Conservation (phyloP, 2,888 invertebrate genomes). For the Nephrocerus scutellatus region DNA sequence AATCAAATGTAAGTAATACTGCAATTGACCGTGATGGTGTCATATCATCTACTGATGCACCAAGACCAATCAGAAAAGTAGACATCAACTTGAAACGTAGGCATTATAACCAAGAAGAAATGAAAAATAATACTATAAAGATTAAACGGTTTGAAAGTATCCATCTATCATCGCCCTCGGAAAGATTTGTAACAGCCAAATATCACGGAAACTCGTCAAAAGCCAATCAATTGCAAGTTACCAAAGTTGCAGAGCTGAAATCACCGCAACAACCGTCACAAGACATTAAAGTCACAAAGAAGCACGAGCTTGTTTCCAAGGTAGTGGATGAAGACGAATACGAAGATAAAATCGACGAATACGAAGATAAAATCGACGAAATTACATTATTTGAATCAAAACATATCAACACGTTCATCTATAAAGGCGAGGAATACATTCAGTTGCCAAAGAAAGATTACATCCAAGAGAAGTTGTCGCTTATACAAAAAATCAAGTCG, state of each 20-base stretch:
- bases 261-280: no score
- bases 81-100: no score
- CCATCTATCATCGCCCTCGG: no score
- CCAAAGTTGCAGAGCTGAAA: background rate
- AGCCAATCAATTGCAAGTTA: background rate
- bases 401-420: slow-evolving; percentile 36
- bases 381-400: slow-evolving; percentile 22
- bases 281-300: background rate
- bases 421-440: slow-evolving; percentile 40
- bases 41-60: no score
- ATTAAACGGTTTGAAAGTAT: no score
- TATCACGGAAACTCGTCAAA: background rate
- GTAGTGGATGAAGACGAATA: background rate
- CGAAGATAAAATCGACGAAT: no score
- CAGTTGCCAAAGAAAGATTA: slow-evolving; percentile 43
- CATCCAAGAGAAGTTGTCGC: slow-evolving; percentile 31
- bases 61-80: no score
- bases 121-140: no score
- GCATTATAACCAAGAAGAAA: no score
- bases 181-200: background rate
- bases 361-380: slow-evolving; percentile 1
- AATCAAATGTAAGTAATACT: slow-evolving; percentile 18
- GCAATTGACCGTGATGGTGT: slow-evolving; percentile 28
- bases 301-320: background rate
- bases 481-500: slow-evolving; percentile 25